Conservation (phyloP, 1,140 invertebrate species). For the Drosophila orosa region DNA sequence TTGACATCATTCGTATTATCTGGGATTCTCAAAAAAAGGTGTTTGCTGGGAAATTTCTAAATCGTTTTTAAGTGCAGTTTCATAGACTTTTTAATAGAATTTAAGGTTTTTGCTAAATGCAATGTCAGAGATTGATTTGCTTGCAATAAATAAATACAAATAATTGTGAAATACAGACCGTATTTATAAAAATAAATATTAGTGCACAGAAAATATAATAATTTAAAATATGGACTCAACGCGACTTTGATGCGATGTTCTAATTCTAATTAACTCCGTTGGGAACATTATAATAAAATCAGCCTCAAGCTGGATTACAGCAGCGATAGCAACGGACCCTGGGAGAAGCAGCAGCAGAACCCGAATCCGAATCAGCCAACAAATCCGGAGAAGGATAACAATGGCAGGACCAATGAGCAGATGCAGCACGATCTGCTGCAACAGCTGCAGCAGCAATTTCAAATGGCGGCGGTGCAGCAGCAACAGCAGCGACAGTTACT, state of each 20-base stretch:
- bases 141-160: not conserved
- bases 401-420: conserved; percentile 54
- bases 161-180: not conserved
- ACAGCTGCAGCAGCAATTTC: conserved; percentile 70
- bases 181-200: not conserved
- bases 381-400: conserved; percentile 27
- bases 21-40: not conserved
- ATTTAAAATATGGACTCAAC: not conserved
- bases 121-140: not conserved
- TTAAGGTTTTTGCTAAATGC: not conserved
- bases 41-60: not conserved
- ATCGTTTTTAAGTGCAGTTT: not conserved
- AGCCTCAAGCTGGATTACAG: conserved; percentile 80
- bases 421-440: conserved; percentile 72
- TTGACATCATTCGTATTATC: conserved; percentile 13
- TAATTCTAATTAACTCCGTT: conserved; percentile 4
- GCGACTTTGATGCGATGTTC: not conserved
- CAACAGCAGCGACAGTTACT: conserved; percentile 56
- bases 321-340: conserved; percentile 77
- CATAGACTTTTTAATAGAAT: not conserved
- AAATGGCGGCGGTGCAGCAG: conserved; percentile 62
- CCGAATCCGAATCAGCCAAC: conserved; percentile 34
- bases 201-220: not conserved
- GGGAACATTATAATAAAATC: conserved; percentile 4
- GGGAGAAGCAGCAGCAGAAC: conserved; percentile 76